Percentiles rank a stretch among this genome's conserved stretches.
phyloP scores from a whole-genome alignment of 2,888 invertebrate species.

The Timema cristinae region DNA sequence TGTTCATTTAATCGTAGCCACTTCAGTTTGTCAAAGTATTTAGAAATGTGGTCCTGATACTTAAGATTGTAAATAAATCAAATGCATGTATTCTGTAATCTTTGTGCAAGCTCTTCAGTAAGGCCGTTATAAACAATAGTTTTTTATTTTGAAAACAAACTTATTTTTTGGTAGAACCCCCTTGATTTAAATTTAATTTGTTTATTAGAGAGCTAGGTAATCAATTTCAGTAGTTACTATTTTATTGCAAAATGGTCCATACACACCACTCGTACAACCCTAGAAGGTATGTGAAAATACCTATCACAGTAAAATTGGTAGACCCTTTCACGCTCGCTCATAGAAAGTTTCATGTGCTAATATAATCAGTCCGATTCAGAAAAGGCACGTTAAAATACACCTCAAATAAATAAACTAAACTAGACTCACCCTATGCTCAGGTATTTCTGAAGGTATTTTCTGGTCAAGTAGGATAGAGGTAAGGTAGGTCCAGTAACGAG shows the following conservation, averaged over 20 bases:
- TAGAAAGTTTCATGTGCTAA: background rate
- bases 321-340: background rate
- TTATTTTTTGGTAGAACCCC: too few species aligned
- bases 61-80: too few species aligned
- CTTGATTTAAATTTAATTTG: too few species aligned
- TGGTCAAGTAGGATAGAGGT: slow-evolving; percentile 59
- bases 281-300: too few species aligned
- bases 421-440: slow-evolving; percentile 56
- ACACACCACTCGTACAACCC: background rate
- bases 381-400: background rate
- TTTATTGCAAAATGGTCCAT: too few species aligned
- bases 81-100: too few species aligned
- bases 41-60: too few species aligned
- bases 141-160: background rate
- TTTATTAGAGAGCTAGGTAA: background rate
- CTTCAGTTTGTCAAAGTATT: too few species aligned
- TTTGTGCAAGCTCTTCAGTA: too few species aligned
- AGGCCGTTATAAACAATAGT: background rate
- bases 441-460: slow-evolving; percentile 61
- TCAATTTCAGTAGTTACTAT: background rate
- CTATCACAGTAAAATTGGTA: background rate
- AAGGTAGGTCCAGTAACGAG: slow-evolving; percentile 70
- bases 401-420: background rate
- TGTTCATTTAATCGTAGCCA: too few species aligned
- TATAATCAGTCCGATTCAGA: background rate